Conservation (phyloP, 2,113 vertebrate species). For the Axis porcinus region DNA sequence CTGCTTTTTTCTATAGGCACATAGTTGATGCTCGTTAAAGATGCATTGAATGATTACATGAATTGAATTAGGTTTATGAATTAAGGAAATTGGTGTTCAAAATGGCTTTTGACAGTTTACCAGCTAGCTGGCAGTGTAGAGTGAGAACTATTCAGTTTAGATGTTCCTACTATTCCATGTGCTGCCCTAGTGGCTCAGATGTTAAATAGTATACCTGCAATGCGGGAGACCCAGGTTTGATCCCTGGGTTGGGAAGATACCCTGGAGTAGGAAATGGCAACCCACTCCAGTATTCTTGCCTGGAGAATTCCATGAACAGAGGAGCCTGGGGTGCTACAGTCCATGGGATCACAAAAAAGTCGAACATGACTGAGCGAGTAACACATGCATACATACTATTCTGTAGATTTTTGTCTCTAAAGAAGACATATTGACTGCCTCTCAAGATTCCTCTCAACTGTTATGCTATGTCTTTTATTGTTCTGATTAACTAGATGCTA, state of each 20-base stretch:
- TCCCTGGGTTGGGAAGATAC: neutral
- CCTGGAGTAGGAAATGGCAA: neutral
- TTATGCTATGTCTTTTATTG: neutral
- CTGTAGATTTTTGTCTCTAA: neutral
- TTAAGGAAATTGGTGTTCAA: neutral
- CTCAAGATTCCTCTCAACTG: neutral
- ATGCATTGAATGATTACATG: neutral
- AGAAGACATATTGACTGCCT: neutral
- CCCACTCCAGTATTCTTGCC: neutral
- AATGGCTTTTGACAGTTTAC: neutral
- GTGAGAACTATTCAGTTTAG: neutral
- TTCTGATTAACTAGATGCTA: neutral
- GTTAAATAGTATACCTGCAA: neutral
- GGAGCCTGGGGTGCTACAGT: neutral
- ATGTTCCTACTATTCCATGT: neutral
- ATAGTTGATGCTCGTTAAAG: neutral
- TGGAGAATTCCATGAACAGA: neutral
- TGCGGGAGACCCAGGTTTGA: neutral
- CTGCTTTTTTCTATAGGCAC: neutral
- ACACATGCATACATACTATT: neutral
- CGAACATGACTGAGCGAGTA: neutral
- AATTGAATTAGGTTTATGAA: conserved; percentile 21
- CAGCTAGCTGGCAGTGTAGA: neutral
- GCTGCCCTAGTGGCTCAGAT: neutral
- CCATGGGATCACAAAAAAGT: neutral